Conservation (phyloP, 2,797 vertebrate genomes). For the Pelodytes ibericus region DNA sequence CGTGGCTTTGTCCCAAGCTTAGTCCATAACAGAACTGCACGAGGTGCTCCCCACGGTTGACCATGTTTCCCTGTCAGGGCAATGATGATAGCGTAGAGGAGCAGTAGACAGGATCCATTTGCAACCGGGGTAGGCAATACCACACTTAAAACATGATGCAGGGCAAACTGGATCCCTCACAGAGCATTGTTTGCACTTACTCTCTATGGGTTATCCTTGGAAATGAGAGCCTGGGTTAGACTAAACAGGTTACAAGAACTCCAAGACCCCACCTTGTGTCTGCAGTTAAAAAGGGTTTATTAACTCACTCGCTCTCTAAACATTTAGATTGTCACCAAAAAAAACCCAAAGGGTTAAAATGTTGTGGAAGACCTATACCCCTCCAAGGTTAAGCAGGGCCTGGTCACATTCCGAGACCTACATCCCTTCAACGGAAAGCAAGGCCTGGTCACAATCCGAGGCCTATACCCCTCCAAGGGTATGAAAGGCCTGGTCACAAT, state of each 20-base stretch:
- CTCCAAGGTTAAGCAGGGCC: too few relatives aligned
- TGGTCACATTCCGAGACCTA: too few relatives aligned
- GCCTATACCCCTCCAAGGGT: too few relatives aligned
- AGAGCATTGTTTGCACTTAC: neutral
- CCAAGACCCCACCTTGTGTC: conserved; percentile 41
- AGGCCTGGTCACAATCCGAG: too few relatives aligned
- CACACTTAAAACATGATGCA: conserved; percentile 86
- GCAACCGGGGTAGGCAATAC: conserved; percentile 89
- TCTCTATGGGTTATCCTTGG: neutral
- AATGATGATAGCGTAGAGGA: conserved; percentile 89
- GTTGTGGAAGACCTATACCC: too few relatives aligned
- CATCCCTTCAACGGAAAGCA: too few relatives aligned
- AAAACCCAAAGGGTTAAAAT: too few relatives aligned
- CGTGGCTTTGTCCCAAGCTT: conserved; percentile 90
- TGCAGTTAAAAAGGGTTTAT: too few relatives aligned
- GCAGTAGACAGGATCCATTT: conserved; percentile 90
- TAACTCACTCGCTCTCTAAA: too few relatives aligned
- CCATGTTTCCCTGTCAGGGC: conserved; percentile 85
- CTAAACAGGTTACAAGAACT: neutral
- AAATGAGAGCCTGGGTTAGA: neutral
- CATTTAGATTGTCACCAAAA: too few relatives aligned
- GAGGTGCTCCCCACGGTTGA: conserved; percentile 59
- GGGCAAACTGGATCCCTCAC: neutral
- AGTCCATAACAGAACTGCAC: conserved; percentile 80
- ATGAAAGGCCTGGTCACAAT: too few relatives aligned